phyloP scores from a whole-genome alignment of 2,888 invertebrate species.

The Incurvaria masculella region DNA sequence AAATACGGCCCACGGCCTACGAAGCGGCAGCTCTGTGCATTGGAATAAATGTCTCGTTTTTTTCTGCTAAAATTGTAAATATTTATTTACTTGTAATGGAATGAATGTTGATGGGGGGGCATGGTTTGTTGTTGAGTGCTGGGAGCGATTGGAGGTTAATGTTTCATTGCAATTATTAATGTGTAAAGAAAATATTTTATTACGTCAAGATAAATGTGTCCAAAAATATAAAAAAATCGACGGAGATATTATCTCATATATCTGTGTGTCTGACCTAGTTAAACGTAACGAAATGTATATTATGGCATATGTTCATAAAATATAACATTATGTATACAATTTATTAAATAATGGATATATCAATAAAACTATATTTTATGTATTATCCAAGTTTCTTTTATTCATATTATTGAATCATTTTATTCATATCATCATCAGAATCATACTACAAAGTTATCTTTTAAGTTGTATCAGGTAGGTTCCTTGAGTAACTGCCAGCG shows the following conservation, averaged over 20 bases:
- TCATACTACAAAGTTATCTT: too few species aligned
- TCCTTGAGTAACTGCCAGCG: too few species aligned
- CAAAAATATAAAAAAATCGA: slow-evolving; percentile 24
- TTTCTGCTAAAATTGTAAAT: neutral
- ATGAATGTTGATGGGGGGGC: neutral
- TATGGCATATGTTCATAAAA: slow-evolving; percentile 46
- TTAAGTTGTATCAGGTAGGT: too few species aligned
- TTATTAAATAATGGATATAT: slow-evolving; percentile 57
- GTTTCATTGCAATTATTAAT: neutral
- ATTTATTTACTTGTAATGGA: neutral
- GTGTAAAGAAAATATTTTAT: neutral
- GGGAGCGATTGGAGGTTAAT: neutral
- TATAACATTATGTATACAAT: slow-evolving; percentile 58
- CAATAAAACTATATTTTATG: slow-evolving; percentile 61
- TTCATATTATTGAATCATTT: too few species aligned
- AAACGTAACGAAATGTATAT: slow-evolving; percentile 57
- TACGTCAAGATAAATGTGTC: neutral
- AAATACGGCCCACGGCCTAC: slow-evolving; percentile 56
- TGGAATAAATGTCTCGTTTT: neutral
- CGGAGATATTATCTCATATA: slow-evolving; percentile 55
- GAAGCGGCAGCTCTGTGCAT: slow-evolving; percentile 10
- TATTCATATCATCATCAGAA: too few species aligned
- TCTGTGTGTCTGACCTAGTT: slow-evolving; percentile 54
- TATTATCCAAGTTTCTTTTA: slow-evolving; percentile 46
- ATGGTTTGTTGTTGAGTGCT: neutral